These are phyloP conservation scores for Ciconia maguari DNA, from an alignment of 2,113 vertebrate species.

Conservation along the genomic window DNA sequence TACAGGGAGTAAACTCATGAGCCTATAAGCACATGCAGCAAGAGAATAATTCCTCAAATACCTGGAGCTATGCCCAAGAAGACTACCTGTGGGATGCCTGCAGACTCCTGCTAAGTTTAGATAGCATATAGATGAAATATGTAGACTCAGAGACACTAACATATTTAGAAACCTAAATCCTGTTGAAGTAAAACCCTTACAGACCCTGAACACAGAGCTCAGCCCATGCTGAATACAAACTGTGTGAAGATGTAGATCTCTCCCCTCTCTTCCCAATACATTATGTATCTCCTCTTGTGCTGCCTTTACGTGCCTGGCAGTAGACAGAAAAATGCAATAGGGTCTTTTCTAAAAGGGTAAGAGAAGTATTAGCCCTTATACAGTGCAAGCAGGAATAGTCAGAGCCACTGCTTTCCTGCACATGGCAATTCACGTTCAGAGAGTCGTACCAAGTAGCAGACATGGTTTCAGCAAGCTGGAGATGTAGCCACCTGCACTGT, in stretches of 20 bases:
- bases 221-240: background rate
- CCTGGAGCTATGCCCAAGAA: background rate
- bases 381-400: background rate
- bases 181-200: background rate
- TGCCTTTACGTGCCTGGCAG: background rate
- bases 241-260: background rate
- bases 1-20: accelerated
- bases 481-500: background rate
- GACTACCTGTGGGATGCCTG: background rate
- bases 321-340: background rate
- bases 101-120: background rate
- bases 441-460: background rate
- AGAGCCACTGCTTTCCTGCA: background rate
- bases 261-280: background rate
- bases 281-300: background rate
- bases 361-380: accelerated
- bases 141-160: background rate
- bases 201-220: background rate
- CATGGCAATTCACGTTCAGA: background rate
- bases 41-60: background rate
- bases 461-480: accelerated
- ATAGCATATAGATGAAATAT: background rate
- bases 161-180: background rate
- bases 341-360: background rate
- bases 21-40: background rate